These are phyloP conservation scores for Baronia brevicornis DNA, from an alignment of 2,888 invertebrate species.

Conservation along the genomic window DNA sequence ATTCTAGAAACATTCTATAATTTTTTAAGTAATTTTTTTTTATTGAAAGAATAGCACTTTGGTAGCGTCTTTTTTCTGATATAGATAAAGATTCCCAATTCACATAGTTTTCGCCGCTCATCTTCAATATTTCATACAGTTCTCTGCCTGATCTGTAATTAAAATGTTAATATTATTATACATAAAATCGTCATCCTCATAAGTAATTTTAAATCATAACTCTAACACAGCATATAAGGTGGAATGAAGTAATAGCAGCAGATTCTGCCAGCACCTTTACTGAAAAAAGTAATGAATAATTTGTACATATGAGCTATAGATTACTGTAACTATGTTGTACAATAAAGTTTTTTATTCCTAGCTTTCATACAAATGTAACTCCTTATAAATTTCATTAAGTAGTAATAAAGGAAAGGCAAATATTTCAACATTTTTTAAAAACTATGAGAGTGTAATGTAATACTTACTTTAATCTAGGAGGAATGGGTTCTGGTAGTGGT, in stretches of 20 bases:
- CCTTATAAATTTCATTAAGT: background rate
- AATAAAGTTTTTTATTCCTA: too few species aligned
- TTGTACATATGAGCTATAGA: too few species aligned
- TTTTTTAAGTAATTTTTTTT: slow-evolving; percentile 50
- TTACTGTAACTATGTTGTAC: too few species aligned
- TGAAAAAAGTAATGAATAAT: too few species aligned
- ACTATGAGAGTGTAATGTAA: background rate
- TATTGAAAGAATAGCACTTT: slow-evolving; percentile 34
- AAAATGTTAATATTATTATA: too few species aligned
- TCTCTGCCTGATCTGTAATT: slow-evolving; percentile 43
- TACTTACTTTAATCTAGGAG: slow-evolving; percentile 11
- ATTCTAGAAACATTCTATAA: slow-evolving; percentile 50
- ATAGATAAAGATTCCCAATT: slow-evolving; percentile 33
- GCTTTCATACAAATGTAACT: too few species aligned
- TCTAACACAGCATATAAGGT: too few species aligned
- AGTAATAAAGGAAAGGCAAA: background rate
- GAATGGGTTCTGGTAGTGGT: slow-evolving; percentile 23
- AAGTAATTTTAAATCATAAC: too few species aligned
- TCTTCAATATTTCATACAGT: slow-evolving; percentile 38
- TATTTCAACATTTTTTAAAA: background rate
- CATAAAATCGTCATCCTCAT: too few species aligned
- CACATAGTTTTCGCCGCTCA: slow-evolving; percentile 20
- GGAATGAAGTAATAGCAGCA: too few species aligned
- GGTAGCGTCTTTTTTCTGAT: slow-evolving; percentile 36
- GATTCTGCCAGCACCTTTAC: too few species aligned